Percentiles rank a stretch among this genome's conserved stretches.
Evolutionary conservation across 2,888 invertebrate species (phyloP).

Genomic region (Chrysodeixis includens): DNA sequence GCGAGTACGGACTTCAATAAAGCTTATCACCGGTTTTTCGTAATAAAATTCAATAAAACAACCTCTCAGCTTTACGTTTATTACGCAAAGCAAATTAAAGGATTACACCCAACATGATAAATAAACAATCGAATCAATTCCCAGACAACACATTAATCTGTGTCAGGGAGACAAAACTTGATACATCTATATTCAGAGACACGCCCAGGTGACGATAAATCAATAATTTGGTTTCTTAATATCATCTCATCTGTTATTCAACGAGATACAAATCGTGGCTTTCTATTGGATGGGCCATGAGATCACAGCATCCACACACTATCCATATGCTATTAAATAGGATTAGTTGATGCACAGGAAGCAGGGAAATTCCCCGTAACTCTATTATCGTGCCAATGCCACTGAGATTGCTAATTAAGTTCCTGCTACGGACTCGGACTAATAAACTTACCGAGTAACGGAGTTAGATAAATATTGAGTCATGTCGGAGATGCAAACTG

Average conservation of each 20-base stretch:
- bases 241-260: not conserved
- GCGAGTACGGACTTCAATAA: not conserved
- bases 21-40: not conserved
- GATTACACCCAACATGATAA: not conserved
- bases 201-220: not conserved
- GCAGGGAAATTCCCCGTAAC: slow-evolving; percentile 30
- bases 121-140: not conserved
- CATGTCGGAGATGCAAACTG: not conserved
- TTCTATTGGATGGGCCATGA: not conserved
- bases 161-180: not conserved
- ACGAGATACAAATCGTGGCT: not conserved
- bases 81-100: not conserved
- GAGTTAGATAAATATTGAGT: slow-evolving; percentile 8
- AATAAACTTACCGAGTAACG: slow-evolving; percentile 14
- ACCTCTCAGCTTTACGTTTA: not conserved
- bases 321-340: slow-evolving; percentile 18
- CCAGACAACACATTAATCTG: not conserved
- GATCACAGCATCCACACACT: not conserved
- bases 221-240: not conserved
- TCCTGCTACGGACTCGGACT: slow-evolving; percentile 18
- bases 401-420: slow-evolving; percentile 27
- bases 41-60: not conserved
- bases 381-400: slow-evolving; percentile 26
- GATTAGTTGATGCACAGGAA: slow-evolving; percentile 19
- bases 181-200: not conserved